phyloP scores from a whole-genome alignment of 2,113 vertebrate genomes.

The Mustelus asterias region DNA sequence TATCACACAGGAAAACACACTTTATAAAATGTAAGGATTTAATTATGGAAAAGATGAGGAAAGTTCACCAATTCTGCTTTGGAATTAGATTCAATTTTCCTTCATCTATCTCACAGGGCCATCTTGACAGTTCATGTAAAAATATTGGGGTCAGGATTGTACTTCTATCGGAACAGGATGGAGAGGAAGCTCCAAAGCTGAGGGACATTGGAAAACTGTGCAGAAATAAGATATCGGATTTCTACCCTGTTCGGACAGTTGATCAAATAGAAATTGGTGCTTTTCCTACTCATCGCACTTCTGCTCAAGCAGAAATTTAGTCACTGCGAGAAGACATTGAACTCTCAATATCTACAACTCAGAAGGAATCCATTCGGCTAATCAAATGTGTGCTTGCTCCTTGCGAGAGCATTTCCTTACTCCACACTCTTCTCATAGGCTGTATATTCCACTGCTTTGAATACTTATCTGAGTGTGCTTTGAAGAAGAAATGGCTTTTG shows the following conservation, averaged over 20 bases:
- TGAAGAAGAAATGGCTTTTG: neutral
- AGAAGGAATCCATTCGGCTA: no score
- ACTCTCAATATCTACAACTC: neutral
- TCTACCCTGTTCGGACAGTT: neutral
- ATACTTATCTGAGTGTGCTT: neutral
- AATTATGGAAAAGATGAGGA: neutral
- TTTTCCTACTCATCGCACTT: neutral
- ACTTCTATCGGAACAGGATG: neutral
- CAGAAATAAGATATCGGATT: neutral
- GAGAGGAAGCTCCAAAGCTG: neutral
- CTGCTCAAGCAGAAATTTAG: neutral
- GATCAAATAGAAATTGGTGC: neutral
- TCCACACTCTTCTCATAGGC: neutral
- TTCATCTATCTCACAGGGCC: neutral
- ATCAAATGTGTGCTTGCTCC: neutral
- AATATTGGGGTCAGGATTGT: neutral
- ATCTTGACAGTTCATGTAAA: neutral
- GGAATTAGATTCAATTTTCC: neutral
- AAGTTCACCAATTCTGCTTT: neutral
- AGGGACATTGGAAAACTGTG: neutral
- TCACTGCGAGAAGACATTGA: neutral
- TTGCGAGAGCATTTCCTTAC: neutral
- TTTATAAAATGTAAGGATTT: neutral
- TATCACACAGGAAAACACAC: neutral
- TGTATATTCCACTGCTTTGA: neutral